Base-by-base conservation (phyloP, 2,888 invertebrate genomes). In the Myopa testacea region DNA sequence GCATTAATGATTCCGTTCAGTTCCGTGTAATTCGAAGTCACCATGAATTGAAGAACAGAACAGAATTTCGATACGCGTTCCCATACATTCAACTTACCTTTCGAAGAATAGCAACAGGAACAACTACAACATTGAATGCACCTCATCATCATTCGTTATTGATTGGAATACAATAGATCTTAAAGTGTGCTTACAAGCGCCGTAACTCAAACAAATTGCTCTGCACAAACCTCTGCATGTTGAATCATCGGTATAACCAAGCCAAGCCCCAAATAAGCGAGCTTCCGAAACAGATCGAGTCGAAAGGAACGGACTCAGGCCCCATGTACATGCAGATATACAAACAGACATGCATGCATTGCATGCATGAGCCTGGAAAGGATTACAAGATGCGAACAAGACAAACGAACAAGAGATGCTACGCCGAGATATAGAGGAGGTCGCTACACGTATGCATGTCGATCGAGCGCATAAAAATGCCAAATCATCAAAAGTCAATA, bases 131-230 rank as follows among this genome's bases (percentile, higher is more conserved):
- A 19, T n/a, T 75, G 75, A 75, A 75, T 75, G 58, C 75, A 52
- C 55, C 76, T 70, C 70, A 76, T 70, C 70, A 69, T 75, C 75
- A 75, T 75, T 75, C 75, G 67, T 84, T 85, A 84, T 84, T 85
- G 86, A 87, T 85, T 85, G 85, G 86, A 88, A 88, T 86, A 89
- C 89, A 88, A 89, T 88, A 86, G 88, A 84, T 87, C 87, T 89
- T 88, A 89, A 89, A 89, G 89, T 89, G 89, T 89, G 88, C 88
- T 88, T 86, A 86, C 88, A 88, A 89, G 89, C 89, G 89, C 89
- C 89, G 89, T 89, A 88, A 88, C 88, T 89, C 88, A 88, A 89
- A 88, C 88, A 89, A 89, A 89, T 89, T 89, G 89, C 87, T 85
- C 84, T 85, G 83, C 83, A 84, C 84, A 84, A 85, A 85, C 85